Conservation (phyloP, 2,113 vertebrate genomes). For the Corythornis vintsioides region DNA sequence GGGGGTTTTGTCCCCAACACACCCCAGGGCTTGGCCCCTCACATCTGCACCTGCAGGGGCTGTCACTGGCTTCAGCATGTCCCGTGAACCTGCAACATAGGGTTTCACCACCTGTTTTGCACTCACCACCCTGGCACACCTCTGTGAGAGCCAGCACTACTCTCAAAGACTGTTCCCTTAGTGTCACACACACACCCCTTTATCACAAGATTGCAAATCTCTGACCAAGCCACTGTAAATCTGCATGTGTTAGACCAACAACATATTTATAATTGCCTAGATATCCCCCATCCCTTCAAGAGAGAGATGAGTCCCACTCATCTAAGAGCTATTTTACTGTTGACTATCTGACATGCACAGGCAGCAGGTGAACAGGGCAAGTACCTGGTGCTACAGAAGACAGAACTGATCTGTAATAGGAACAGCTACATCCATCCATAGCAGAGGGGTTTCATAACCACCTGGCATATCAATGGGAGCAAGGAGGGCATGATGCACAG, state of each 20-base stretch:
- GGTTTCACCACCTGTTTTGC: fast-evolving
- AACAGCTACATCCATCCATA: neutral
- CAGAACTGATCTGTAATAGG: neutral
- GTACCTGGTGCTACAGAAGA: neutral
- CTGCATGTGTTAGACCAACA: neutral
- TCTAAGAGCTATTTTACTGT: neutral
- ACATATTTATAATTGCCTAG: neutral
- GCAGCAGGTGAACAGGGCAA: neutral
- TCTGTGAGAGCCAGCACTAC: neutral
- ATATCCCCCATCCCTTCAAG: neutral
- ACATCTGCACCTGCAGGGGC: fast-evolving
- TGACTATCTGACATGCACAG: too few species aligned
- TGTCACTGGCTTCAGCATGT: neutral
- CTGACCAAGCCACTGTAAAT: neutral
- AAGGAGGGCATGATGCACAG: fast-evolving
- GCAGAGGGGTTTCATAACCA: neutral
- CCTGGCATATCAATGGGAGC: fast-evolving
- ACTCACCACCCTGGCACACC: neutral
- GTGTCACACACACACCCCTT: fast-evolving
- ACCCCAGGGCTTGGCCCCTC: fast-evolving
- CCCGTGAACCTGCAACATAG: neutral
- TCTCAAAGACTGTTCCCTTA: too few species aligned
- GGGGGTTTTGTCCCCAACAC: neutral
- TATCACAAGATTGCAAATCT: neutral
- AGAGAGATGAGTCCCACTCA: neutral